These are phyloP conservation scores for Lepas anatifera DNA, from an alignment of 2,888 invertebrate genomes.

Conservation along the genomic window DNA sequence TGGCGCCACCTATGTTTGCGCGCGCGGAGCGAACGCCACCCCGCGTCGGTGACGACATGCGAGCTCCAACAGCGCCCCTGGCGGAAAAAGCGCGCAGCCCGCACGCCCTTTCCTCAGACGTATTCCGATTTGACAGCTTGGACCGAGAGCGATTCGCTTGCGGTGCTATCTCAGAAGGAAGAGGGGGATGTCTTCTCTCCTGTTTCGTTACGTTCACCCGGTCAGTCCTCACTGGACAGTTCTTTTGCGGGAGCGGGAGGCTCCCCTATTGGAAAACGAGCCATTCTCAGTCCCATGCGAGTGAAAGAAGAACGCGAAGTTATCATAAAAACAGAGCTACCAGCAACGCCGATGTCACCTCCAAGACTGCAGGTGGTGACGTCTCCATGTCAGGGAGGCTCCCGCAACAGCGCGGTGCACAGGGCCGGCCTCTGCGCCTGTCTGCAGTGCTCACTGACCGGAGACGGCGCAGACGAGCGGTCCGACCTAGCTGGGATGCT, in stretches of 20 bases:
- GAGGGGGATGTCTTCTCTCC: constrained; percentile 48
- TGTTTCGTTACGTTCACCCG: constrained; percentile 31
- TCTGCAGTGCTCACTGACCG: constrained; percentile 31
- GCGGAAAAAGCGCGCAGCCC: constrained; percentile 17
- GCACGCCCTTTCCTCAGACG: constrained; percentile 32
- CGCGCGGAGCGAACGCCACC: constrained; percentile 16
- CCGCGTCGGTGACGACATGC: constrained; percentile 18
- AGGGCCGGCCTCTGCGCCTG: constrained; percentile 16
- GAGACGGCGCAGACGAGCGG: constrained; percentile 24
- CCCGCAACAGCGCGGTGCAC: not conserved
- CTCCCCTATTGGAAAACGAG: too few relatives aligned
- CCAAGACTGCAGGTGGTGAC: constrained; percentile 10
- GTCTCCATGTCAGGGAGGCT: not conserved
- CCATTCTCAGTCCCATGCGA: constrained; percentile 41
- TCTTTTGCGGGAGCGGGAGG: constrained; percentile 42
- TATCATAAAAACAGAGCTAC: constrained; percentile 21
- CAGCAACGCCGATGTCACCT: constrained; percentile 14
- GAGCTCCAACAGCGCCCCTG: too few relatives aligned
- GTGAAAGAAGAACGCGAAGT: constrained; percentile 39
- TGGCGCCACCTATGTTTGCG: not conserved
- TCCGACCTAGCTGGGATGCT: constrained; percentile 32
- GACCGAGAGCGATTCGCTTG: constrained; percentile 32
- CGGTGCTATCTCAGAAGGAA: constrained; percentile 33
- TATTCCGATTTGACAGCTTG: constrained; percentile 41
- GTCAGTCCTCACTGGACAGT: constrained; percentile 43